Base-by-base conservation (phyloP, 2,113 vertebrate species). In the Psephotus haematonotus region DNA sequence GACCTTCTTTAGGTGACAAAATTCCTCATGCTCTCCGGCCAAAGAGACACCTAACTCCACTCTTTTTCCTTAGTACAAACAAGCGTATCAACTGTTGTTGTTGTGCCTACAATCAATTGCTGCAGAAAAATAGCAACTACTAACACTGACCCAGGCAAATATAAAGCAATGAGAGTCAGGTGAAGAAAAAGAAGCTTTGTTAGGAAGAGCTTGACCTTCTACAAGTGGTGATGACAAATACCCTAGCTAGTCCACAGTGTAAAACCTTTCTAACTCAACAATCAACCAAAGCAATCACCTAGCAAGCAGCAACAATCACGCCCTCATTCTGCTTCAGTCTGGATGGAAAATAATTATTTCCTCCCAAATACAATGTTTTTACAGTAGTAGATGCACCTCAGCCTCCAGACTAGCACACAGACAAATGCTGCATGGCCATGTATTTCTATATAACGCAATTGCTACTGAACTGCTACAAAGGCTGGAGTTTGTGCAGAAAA, bases 401-500 rank as follows among this genome's bases (percentile, higher is more conserved):
- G 39, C 29, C 72, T 93, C 60, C 47, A 75, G 57, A 75, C 15
- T 6, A 55, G 67, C 71, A n/a, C 39, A 39, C 17, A 43, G 31
- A 33, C 43, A 81, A 81, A n/a, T 6, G 50, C 60, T 50, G 59
- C 82, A 35, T 24, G 63, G 52, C 23, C 86, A 16, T 33, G 6
- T 55, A 41, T 74, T 68, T 81, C 75, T 68, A 3, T 10, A 4
- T 5, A 86, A 65, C 6, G 44, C 67, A 67, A 9, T 31, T 92
- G 75, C 49, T 53, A 37, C 46, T 29, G 33, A 91, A 74, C 74
- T 39, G 85, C 39, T 50, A 37, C 50, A 84, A 71, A 93, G 76
- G 82, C 68, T 62, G 68, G 55, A 83, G 50, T 60, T 88, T 71
- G 72, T 47, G 35, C 43, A 93, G 88, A 75, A 95, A 92, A 94